phyloP scores from a whole-genome alignment of 2,113 vertebrate species.

The Sorex araneus region DNA sequence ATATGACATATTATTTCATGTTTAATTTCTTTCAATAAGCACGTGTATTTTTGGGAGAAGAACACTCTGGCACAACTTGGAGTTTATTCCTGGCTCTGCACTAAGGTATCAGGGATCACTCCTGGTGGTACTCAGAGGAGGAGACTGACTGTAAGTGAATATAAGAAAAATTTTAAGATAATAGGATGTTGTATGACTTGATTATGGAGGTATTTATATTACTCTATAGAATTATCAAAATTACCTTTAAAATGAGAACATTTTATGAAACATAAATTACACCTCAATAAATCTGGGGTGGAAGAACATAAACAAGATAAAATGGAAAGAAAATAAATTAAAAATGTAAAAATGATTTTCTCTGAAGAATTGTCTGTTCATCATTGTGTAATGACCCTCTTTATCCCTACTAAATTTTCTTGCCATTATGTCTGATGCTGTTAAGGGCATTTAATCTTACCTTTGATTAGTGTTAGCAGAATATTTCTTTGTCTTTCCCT shows the following conservation, averaged over 20 bases:
- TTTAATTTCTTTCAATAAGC: too few species aligned
- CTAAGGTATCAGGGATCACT: too few species aligned
- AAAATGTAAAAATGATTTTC: background rate
- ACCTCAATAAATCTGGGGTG: background rate
- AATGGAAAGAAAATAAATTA: conserved; percentile 3
- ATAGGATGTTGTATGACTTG: background rate
- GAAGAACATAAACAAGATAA: background rate
- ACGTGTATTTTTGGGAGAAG: too few species aligned
- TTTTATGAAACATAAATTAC: background rate
- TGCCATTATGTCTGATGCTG: background rate
- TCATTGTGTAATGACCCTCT: background rate
- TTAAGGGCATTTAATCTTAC: background rate
- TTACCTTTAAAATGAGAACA: background rate
- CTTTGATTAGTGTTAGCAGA: background rate
- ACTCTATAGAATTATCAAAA: background rate
- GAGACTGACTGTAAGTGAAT: too few species aligned
- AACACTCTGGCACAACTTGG: too few species aligned
- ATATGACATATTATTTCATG: too few species aligned
- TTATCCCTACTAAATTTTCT: background rate
- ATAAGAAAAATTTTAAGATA: too few species aligned
- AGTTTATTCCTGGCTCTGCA: too few species aligned
- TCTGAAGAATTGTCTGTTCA: background rate
- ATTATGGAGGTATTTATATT: background rate
- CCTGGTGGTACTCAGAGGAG: too few species aligned
- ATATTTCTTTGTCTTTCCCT: background rate